Evolutionary conservation across 92 coral and sea anemone species (phyloP), one percentile per base, ranked within the genome.

Genomic region (Palythoa grandiflora): DNA sequence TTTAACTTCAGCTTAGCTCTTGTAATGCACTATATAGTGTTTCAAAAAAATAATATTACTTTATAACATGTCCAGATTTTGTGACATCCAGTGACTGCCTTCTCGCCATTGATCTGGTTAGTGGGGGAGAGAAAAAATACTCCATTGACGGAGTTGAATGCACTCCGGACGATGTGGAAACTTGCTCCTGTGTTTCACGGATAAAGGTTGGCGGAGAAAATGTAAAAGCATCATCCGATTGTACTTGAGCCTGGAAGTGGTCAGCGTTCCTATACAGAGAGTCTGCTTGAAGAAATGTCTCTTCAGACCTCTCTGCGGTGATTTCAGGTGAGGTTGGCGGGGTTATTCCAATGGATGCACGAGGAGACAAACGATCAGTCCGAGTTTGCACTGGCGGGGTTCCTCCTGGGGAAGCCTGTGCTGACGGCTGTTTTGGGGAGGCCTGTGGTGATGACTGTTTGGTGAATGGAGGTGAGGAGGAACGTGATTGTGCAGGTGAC

Each of bases 91-190:
- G 63, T 37, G 98, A 95, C 35, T 83, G 93, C 66, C 96, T 88
- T 53, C 88, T 93, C 7, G 86, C 88, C 96, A 89, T 93, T 38
- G 97, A 93, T 40, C 99, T 94, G 8, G 99, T 96, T 84, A 95
- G 81, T 14, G 99, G 99, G n/a, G 99, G 98, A n/a, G 99, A 95
- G 77, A 94, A 87, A 48, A 96, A 87, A 87, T 90, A 93, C 52
- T 93, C 85, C 55, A 92, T 77, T 0, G 95, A 84, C 10, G 97
- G 93, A 12, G 95, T 87, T n/a, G 89, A 80, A 44, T 59, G 89
- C 17, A 52, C 71, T 57, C 44, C 63, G 3, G 48, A 35, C 28
- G 87, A 54, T 14, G 86, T 48, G 20, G 87, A 63, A 36, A 59
- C 80, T 13, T 19, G 78, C 17, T 68, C 78, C 53, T n/a, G 84